Evolutionary conservation across 2,113 vertebrate genomes (phyloP).

Genomic region (Tragelaphus buxtoni): DNA sequence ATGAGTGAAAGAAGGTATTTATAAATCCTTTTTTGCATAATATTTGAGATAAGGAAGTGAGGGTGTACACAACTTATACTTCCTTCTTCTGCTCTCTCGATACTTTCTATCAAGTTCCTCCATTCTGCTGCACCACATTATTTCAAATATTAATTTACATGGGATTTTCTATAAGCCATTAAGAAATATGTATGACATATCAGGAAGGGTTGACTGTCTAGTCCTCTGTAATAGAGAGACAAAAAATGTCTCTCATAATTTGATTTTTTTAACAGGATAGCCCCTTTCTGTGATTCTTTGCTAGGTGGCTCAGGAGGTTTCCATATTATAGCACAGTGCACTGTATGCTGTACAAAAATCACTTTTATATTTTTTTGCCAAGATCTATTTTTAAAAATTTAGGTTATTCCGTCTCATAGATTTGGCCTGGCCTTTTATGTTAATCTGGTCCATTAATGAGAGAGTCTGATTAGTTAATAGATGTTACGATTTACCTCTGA

Average conservation of each 20-base stretch:
- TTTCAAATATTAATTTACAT: neutral
- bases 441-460: neutral
- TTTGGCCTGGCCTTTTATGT: neutral
- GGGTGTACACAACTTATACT: neutral
- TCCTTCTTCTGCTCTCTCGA: neutral
- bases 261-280: neutral
- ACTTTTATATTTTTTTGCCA: neutral
- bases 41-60: neutral
- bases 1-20: neutral
- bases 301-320: neutral
- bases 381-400: neutral
- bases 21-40: neutral
- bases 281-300: neutral
- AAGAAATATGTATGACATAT: neutral
- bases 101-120: neutral
- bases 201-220: neutral
- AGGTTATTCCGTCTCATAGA: neutral
- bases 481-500: neutral
- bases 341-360: neutral
- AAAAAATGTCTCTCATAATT: neutral
- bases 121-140: neutral
- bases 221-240: neutral
- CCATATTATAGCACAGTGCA: neutral
- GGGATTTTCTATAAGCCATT: neutral
- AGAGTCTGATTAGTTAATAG: neutral